These are phyloP conservation scores for Eledona agricola DNA, from an alignment of 2,888 invertebrate genomes.

Conservation along the genomic window DNA sequence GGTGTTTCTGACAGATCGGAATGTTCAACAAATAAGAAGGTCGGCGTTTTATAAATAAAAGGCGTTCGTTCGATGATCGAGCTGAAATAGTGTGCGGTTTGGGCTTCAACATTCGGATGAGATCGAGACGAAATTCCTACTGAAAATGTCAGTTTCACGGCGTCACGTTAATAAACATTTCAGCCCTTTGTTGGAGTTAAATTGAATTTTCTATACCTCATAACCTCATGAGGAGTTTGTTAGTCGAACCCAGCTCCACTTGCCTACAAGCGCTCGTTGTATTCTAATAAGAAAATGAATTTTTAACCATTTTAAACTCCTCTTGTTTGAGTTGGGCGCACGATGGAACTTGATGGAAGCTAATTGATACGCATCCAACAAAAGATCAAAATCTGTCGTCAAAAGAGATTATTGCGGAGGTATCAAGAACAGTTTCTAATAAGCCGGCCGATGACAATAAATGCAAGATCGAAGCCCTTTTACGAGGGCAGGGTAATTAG, in stretches of 20 bases:
- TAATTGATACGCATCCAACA: slow-evolving; percentile 18
- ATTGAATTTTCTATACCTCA: slow-evolving; percentile 22
- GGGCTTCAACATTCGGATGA: slow-evolving; percentile 7
- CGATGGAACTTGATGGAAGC: slow-evolving; percentile 16
- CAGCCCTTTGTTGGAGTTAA: slow-evolving; percentile 20
- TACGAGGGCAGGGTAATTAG: not conserved
- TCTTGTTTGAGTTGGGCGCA: slow-evolving; percentile 13
- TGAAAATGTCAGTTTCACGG: slow-evolving; percentile 17
- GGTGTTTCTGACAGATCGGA: too few relatives aligned
- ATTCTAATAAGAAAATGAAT: slow-evolving; percentile 19
- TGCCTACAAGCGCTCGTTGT: too few relatives aligned
- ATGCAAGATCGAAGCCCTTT: not conserved
- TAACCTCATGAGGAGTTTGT: slow-evolving; percentile 5
- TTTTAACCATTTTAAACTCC: slow-evolving; percentile 3
- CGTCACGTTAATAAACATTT: slow-evolving; percentile 19
- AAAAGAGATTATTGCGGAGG: slow-evolving; percentile 22
- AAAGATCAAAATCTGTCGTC: slow-evolving; percentile 12
- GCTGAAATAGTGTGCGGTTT: not conserved
- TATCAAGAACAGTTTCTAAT: slow-evolving; percentile 12
- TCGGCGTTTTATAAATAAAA: too few relatives aligned
- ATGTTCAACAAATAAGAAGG: too few relatives aligned
- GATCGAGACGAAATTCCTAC: slow-evolving; percentile 5
- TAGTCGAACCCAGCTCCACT: too few relatives aligned
- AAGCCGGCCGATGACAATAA: not conserved
- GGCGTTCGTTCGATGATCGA: too few relatives aligned